A percentile compares a stretch with the other conserved stretches of the same genome.
Evolutionary conservation across 1,140 invertebrate species (phyloP).

Genomic region (Saxidomus purpurata): DNA sequence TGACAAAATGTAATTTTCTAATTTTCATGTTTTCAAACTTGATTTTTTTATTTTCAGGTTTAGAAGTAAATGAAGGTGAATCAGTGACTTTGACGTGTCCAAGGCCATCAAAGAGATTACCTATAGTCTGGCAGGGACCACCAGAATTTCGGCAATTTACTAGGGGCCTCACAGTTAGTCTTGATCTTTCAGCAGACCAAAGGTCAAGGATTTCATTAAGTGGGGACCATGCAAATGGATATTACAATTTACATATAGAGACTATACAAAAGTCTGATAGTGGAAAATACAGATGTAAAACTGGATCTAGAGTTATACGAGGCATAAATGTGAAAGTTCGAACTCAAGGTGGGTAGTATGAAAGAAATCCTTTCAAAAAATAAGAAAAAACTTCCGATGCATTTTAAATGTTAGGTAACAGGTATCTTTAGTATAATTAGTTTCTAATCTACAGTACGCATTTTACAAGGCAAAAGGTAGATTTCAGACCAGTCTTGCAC

Average conservation of each 20-base stretch:
- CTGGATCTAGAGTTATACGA: constrained; percentile 43
- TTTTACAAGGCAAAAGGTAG: too few species aligned
- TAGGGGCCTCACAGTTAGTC: constrained; percentile 29
- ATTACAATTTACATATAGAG: constrained; percentile 55
- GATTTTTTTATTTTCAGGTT: constrained; percentile 36
- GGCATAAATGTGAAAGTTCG: constrained; percentile 45
- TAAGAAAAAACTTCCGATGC: too few species aligned
- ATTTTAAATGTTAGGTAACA: too few species aligned
- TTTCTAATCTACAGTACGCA: too few species aligned
- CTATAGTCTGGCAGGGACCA: constrained; percentile 59
- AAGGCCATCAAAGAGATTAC: constrained; percentile 6
- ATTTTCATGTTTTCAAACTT: neutral
- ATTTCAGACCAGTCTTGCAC: too few species aligned
- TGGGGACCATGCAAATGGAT: constrained; percentile 58
- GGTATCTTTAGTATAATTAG: too few species aligned
- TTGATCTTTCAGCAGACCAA: constrained; percentile 54
- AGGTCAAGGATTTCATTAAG: constrained; percentile 49
- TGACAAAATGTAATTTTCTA: too few species aligned
- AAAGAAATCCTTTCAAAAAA: neutral
- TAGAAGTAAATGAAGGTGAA: constrained; percentile 61
- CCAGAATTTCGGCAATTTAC: constrained; percentile 32
- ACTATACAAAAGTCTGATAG: constrained; percentile 56
- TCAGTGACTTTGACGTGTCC: constrained; percentile 63
- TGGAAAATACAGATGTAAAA: constrained; percentile 60
- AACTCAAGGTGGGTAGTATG: constrained; percentile 60